Conservation (phyloP, 1,140 invertebrate species). For the Conus ventricosus region DNA sequence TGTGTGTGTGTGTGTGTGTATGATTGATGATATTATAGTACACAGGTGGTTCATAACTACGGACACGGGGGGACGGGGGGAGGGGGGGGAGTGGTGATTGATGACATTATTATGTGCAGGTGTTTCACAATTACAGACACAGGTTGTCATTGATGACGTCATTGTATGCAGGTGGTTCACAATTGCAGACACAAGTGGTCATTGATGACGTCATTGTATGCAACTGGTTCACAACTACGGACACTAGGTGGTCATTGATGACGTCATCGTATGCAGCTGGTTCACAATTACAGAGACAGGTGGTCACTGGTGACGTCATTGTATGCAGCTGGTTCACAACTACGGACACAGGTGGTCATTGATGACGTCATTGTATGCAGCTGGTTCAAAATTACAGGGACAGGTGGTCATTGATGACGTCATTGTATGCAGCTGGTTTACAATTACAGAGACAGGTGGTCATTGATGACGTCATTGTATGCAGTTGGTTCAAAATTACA, state of each 20-base stretch:
- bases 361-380: conserved; percentile 79
- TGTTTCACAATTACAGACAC: too few relatives aligned
- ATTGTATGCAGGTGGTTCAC: conserved; percentile 82
- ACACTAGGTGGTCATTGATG: conserved; percentile 90
- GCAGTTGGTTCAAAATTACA: conserved; percentile 91
- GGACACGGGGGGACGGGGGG: too few relatives aligned
- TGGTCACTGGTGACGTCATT: conserved; percentile 86
- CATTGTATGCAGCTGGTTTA: conserved; percentile 83
- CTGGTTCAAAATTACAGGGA: conserved; percentile 95
- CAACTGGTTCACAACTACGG: conserved; percentile 91
- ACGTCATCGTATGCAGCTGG: conserved; percentile 81
- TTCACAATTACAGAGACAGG: conserved; percentile 94
- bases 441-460: conserved; percentile 94
- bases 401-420: conserved; percentile 89
- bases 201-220: conserved; percentile 81
- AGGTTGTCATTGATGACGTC: neutral
- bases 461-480: conserved; percentile 82
- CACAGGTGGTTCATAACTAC: too few relatives aligned
- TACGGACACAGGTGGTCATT: conserved; percentile 94
- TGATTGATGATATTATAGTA: too few relatives aligned
- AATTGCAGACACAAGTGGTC: conserved; percentile 93
- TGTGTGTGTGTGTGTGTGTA: too few relatives aligned
- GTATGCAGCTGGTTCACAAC: conserved; percentile 86
- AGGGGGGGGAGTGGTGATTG: too few relatives aligned
- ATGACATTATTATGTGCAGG: too few relatives aligned